Conservation (phyloP, 2,113 vertebrate genomes). For the Chlamydotis undulata region DNA sequence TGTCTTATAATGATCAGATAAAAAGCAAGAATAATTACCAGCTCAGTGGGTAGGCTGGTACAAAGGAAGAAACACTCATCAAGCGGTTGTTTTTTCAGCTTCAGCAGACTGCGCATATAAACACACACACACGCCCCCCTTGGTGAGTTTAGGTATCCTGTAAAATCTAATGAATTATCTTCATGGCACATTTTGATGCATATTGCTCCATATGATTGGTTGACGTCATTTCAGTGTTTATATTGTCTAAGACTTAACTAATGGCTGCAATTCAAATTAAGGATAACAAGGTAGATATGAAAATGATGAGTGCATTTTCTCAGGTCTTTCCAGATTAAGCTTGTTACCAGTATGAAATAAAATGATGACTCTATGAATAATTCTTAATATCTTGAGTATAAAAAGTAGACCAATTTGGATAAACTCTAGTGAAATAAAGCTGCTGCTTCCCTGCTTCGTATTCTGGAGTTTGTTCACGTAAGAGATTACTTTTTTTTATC, state of each 20-base stretch:
- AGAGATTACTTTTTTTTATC: constrained; percentile 56
- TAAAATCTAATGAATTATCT: constrained; percentile 56
- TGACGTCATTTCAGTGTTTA: constrained; percentile 22
- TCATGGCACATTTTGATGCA: constrained; percentile 23
- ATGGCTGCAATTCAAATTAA: constrained; percentile 61
- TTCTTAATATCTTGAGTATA: constrained; percentile 63
- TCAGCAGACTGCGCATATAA: constrained; percentile 16
- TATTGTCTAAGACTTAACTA: constrained; percentile 53
- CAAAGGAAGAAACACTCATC: constrained; percentile 56
- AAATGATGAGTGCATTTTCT: constrained; percentile 57
- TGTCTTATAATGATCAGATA: constrained; percentile 56
- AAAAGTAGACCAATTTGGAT: constrained; percentile 45
- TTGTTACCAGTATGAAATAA: constrained; percentile 67
- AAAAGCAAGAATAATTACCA: constrained; percentile 70
- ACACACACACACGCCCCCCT: not conserved
- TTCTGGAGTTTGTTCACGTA: constrained; percentile 40
- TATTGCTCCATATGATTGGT: constrained; percentile 5
- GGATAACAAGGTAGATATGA: constrained; percentile 50
- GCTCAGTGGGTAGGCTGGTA: constrained; percentile 57
- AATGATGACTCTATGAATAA: constrained; percentile 53
- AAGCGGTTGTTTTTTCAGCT: constrained; percentile 56
- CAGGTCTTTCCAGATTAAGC: constrained; percentile 57
- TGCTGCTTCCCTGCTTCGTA: constrained; percentile 28
- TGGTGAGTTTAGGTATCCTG: constrained; percentile 32
- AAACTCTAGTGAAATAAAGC: constrained; percentile 56